phyloP scores from a whole-genome alignment of 1,140 invertebrate species.

The Eumeta japonica region DNA sequence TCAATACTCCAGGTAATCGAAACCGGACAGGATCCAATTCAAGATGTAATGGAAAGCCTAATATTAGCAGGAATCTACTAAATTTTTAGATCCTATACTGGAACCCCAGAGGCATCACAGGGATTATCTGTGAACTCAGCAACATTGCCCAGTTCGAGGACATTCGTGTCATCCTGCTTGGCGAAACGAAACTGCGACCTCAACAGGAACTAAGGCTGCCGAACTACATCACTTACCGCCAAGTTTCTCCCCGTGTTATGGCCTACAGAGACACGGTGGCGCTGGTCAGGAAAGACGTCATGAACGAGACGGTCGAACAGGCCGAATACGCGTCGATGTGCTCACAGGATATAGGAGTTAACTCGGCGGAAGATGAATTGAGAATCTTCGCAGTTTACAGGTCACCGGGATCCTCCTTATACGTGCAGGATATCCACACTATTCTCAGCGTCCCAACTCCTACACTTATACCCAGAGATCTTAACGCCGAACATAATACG shows the following conservation, averaged over 20 bases:
- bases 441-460: not conserved
- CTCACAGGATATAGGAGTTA: not conserved
- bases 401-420: not conserved
- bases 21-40: no score
- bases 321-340: not conserved
- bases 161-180: constrained; percentile 5
- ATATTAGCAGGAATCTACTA: no score
- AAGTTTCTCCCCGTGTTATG: not conserved
- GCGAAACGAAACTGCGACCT: constrained; percentile 3
- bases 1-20: no score
- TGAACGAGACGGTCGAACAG: not conserved
- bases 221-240: constrained; percentile 4
- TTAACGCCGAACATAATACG: constrained; percentile 2
- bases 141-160: no score
- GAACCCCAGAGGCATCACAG: constrained; percentile 2
- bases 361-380: not conserved
- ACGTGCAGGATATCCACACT: no score
- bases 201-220: constrained; percentile 5
- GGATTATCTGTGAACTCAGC: not conserved
- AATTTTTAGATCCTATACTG: no score
- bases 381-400: constrained; percentile 1
- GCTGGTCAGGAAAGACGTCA: constrained; percentile 3
- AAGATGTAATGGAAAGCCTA: no score
- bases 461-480: not conserved
- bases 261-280: no score